Conservation (phyloP, 2,797 vertebrate species). For the Tragelaphus oryx region DNA sequence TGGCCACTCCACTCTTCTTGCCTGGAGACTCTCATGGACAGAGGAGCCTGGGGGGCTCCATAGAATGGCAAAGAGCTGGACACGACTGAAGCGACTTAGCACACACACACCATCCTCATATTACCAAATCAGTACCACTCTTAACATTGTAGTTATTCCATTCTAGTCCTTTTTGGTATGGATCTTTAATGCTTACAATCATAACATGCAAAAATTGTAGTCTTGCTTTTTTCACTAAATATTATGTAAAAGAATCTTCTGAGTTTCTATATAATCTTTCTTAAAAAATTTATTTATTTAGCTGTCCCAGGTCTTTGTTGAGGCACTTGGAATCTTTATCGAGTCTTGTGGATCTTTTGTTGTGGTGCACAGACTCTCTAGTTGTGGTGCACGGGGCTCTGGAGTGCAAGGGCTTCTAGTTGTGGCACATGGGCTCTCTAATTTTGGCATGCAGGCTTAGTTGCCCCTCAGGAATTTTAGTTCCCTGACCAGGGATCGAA, state of each 20-base stretch:
- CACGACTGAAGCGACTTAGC: not conserved
- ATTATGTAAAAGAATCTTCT: not conserved
- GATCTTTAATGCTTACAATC: not conserved
- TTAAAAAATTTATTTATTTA: rapidly evolving
- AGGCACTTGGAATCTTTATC: not conserved
- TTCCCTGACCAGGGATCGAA: not conserved
- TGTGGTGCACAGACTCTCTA: not conserved
- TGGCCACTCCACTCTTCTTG: not conserved
- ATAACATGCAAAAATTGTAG: not conserved
- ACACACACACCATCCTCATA: not conserved
- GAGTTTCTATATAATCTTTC: not conserved
- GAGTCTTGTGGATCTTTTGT: not conserved
- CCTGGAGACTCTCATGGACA: not conserved
- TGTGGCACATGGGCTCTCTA: not conserved
- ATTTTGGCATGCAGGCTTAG: not conserved
- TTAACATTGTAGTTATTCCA: not conserved
- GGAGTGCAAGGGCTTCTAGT: not conserved
- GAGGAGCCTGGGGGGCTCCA: not conserved
- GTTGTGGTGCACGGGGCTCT: not conserved
- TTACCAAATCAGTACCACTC: not conserved
- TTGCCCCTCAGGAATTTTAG: not conserved
- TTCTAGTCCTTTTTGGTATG: not conserved
- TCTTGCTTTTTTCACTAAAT: not conserved
- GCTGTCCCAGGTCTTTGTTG: not conserved
- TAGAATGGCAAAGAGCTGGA: not conserved